phyloP scores from a whole-genome alignment of 2,888 invertebrate species.

The Andrena bicolor region DNA sequence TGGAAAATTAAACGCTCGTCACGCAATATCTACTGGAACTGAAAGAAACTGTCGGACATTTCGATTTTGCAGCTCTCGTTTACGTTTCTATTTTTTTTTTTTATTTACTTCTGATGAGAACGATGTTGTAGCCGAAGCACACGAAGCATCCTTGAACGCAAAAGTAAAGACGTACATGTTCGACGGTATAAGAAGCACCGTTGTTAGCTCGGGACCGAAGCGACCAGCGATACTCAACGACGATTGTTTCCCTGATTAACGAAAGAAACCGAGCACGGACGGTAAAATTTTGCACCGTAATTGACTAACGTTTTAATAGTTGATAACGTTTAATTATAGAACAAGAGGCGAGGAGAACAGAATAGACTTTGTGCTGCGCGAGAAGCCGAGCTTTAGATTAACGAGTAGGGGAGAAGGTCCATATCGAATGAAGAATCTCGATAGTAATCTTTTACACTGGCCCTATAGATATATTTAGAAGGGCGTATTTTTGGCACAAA shows the following conservation, averaged over 20 bases:
- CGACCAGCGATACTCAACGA: not conserved
- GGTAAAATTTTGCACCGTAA: conserved; percentile 16
- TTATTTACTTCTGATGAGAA: not conserved
- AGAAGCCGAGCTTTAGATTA: conserved; percentile 20
- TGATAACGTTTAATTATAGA: conserved; percentile 15
- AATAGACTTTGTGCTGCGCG: conserved; percentile 27
- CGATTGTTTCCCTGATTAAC: conserved; percentile 7
- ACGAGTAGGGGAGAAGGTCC: conserved; percentile 1
- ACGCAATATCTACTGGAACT: not conserved
- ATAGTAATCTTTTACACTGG: conserved; percentile 40
- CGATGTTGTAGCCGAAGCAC: not conserved
- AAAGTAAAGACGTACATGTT: not conserved
- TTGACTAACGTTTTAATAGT: conserved; percentile 19
- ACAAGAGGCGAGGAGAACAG: not conserved
- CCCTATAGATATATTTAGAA: conserved; percentile 62
- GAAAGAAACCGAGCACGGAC: not conserved
- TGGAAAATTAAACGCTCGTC: not conserved
- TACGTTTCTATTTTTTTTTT: not conserved
- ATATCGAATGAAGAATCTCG: conserved; percentile 38
- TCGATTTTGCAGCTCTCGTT: not conserved
- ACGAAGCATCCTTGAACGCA: conserved; percentile 6
- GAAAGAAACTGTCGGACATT: not conserved
- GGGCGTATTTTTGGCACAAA: conserved; percentile 76
- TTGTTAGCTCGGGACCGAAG: conserved; percentile 4
- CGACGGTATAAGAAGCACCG: not conserved